These are phyloP conservation scores for Lepidurus couesii DNA, from an alignment of 1,140 invertebrate species.

Conservation along the genomic window DNA sequence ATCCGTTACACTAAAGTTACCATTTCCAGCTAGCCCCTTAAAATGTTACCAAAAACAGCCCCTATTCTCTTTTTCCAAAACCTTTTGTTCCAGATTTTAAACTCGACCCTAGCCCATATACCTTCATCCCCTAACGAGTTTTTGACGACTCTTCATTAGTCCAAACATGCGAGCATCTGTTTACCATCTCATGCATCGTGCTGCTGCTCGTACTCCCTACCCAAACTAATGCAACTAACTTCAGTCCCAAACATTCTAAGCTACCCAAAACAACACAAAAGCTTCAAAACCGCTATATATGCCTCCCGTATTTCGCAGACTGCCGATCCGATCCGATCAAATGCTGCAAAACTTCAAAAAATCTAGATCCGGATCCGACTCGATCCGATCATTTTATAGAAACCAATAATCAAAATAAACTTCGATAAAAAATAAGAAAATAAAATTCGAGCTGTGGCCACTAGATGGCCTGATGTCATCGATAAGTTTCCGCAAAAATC, in stretches of 20 bases:
- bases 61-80: neutral
- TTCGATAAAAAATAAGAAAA: no score
- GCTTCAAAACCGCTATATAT: neutral
- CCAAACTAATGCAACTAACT: neutral
- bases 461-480: no score
- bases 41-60: neutral
- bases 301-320: neutral
- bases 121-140: neutral
- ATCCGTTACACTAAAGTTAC: neutral
- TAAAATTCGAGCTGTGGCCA: no score
- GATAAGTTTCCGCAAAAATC: no score
- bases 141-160: conserved; percentile 3
- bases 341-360: no score
- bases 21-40: neutral
- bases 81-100: neutral
- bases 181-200: neutral
- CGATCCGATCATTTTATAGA: no score
- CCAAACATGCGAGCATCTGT: conserved; percentile 14
- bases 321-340: no score
- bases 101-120: neutral
- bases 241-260: neutral
- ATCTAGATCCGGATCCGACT: no score
- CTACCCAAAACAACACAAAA: neutral
- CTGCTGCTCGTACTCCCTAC: neutral
- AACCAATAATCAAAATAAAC: no score